Evolutionary conservation across 2,797 vertebrate genomes (phyloP), one percentile per base, ranked within the genome.

Genomic region (Apogon talboti): DNA sequence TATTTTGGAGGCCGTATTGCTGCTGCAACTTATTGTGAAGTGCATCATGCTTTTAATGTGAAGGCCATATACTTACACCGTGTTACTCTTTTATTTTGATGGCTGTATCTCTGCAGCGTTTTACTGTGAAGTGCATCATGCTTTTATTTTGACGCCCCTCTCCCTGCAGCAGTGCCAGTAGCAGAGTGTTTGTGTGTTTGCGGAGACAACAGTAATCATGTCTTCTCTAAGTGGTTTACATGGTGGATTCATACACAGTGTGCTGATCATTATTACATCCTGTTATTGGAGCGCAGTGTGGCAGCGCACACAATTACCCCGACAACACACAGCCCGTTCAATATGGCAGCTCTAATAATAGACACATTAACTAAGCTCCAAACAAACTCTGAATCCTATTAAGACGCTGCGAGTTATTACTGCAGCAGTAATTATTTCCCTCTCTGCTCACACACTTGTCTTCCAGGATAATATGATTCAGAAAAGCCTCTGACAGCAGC

Each of bases 401-500:
- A 81, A 78, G 62, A 74, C 76, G 65, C 71, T 11, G 62, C 59
- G 37, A 45, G 57, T 55, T 65, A 74, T 69, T 78, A 76, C 74
- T 74, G 61, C 54, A 49, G 68, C 71, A 76, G 66, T 71, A 61
- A 80, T 83, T 78, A 73, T 67, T 79, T 81, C 61, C 52, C 71
- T 75, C 72, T 48, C 38, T 47, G 35, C 76, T 75, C 51, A 67
- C 47, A 76, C 86, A 81, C 83, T 85, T 78, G 82, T 85, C 85
- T 84, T 62, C 66, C 63, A 74, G 51, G 60, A 81, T 87, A 75
- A 83, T 71, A 54, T 62, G 58, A 81, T 81, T 86, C 71, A n/a
- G n/a, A n/a, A n/a, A n/a, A 79, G 82, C 77, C 71, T 66, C 51
- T 85, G 76, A 88, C 85, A 86, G 78, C 43, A 58, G 56, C 79